A percentile compares a stretch with the other conserved stretches of the same genome.
phyloP scores from a whole-genome alignment of 1,140 invertebrate genomes.

The Orius insidiosus region DNA sequence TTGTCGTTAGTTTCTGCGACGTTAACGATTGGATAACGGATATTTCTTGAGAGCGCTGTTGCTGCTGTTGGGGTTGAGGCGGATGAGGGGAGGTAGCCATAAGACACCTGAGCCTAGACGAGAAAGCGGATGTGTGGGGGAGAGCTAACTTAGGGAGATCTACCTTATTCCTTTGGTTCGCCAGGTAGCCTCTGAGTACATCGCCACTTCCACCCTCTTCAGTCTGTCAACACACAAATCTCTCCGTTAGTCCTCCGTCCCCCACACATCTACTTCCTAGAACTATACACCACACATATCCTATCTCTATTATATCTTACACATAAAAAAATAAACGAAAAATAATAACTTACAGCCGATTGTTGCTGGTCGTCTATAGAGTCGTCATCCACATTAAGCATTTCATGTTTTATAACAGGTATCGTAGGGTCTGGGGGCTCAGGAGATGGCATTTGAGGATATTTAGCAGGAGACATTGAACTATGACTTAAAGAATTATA shows the following conservation, averaged over 20 bases:
- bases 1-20: not conserved
- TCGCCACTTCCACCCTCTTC: constrained; percentile 8
- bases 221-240: constrained; percentile 38
- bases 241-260: constrained; percentile 7
- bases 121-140: constrained; percentile 18
- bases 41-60: constrained; percentile 24
- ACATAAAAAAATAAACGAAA: not conserved
- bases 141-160: constrained; percentile 19
- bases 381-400: constrained; percentile 14
- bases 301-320: not conserved
- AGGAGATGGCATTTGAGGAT: constrained; percentile 11
- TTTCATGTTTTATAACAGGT: constrained; percentile 17
- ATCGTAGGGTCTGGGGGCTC: constrained; percentile 8
- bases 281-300: not conserved
- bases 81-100: no score
- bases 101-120: constrained; percentile 13
- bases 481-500: not conserved
- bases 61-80: constrained; percentile 1
- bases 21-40: constrained; percentile 30
- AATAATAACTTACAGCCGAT: constrained; percentile 11
- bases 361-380: constrained; percentile 14
- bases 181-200: constrained; percentile 17
- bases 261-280: constrained; percentile 8
- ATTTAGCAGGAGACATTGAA: constrained; percentile 14
- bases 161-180: constrained; percentile 16